Conservation (phyloP, 2,797 vertebrate genomes). For the Enteromius unitaeniatus region DNA sequence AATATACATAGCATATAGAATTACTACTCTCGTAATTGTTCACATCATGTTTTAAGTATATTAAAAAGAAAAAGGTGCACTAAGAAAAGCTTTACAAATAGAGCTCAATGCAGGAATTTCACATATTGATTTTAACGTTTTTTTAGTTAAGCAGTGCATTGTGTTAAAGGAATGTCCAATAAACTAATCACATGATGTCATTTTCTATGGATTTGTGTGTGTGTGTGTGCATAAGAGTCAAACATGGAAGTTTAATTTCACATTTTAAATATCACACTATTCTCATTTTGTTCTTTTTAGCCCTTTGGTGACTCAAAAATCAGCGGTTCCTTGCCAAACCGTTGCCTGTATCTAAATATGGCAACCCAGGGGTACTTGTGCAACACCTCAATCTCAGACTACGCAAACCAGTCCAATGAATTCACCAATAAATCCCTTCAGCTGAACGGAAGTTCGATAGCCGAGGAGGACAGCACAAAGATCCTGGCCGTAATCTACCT, state of each 20-base stretch:
- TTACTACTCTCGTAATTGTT: background rate
- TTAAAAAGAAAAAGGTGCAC: background rate
- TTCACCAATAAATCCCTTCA: background rate
- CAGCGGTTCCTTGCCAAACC: constrained; percentile 43
- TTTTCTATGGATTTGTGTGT: background rate
- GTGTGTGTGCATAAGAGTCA: background rate
- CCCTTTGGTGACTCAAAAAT: background rate
- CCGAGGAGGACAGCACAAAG: constrained; percentile 71
- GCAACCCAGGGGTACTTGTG: background rate
- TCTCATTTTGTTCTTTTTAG: constrained; percentile 20
- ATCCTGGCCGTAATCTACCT: constrained; percentile 85
- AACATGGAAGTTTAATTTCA: background rate
- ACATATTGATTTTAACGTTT: background rate
- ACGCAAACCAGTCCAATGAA: constrained; percentile 13
- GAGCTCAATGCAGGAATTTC: background rate
- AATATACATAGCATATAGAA: no score
- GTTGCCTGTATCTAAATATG: constrained; percentile 26
- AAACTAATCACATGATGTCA: background rate
- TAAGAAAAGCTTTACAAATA: background rate
- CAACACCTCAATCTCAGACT: constrained; percentile 19
- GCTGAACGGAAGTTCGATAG: constrained; percentile 25
- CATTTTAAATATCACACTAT: background rate
- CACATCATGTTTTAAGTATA: background rate
- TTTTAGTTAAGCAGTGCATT: background rate
- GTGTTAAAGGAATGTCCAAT: background rate